phyloP scores from a whole-genome alignment of 2,888 invertebrate genomes.

The Ferrisia virgata region DNA sequence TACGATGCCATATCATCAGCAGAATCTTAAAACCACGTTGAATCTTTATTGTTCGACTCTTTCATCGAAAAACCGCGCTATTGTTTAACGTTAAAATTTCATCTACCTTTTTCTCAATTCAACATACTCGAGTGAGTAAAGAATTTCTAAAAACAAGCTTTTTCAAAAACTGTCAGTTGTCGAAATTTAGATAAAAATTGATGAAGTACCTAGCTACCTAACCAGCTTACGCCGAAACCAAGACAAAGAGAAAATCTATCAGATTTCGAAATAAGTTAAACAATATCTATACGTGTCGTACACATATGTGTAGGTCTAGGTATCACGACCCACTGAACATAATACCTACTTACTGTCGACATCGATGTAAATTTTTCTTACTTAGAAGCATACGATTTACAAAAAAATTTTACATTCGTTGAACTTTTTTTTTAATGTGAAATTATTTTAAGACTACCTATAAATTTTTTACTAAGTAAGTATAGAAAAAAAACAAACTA shows the following conservation, averaged over 20 bases:
- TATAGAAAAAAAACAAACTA: not conserved
- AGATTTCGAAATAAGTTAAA: not conserved
- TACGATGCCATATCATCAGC: not conserved
- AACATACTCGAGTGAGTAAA: slow-evolving; percentile 1
- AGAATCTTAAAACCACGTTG: not conserved
- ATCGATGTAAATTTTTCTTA: not conserved
- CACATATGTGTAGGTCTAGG: not conserved
- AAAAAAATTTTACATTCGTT: not conserved
- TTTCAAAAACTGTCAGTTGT: slow-evolving; percentile 5
- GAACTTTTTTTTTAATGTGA: not conserved
- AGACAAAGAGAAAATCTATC: slow-evolving; percentile 2
- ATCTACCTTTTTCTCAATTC: slow-evolving; percentile 11
- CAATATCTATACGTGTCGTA: not conserved
- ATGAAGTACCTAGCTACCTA: too few relatives aligned
- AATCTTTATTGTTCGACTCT: not conserved
- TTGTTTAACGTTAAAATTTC: slow-evolving; percentile 1
- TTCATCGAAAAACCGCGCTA: not conserved
- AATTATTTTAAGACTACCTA: slow-evolving; percentile 15
- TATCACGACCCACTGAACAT: too few relatives aligned
- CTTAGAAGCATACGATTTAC: not conserved
- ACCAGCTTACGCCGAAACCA: not conserved
- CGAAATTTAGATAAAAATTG: slow-evolving; percentile 28
- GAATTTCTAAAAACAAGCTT: slow-evolving; percentile 8
- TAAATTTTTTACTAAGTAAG: slow-evolving; percentile 21
- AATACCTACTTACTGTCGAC: too few relatives aligned